Percentiles rank a stretch among this genome's conserved stretches.
Evolutionary conservation across 2,797 vertebrate genomes (phyloP).

Genomic region (Muraenolepis orangiensis): DNA sequence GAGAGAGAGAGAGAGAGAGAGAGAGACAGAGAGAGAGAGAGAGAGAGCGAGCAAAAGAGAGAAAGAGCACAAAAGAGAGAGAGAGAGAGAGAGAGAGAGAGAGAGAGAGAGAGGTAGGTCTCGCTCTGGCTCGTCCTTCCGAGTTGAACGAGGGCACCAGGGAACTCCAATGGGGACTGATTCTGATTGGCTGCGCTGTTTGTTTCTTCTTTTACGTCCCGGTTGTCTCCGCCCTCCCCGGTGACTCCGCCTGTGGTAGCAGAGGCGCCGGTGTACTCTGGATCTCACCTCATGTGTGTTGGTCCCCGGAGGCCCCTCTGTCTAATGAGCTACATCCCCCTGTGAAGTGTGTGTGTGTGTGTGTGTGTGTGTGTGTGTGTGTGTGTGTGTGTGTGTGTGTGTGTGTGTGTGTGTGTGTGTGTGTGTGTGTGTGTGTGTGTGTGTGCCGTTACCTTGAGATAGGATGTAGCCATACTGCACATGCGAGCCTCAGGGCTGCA

Average conservation of each 20-base stretch:
- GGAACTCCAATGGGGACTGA: not conserved
- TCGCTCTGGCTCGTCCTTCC: slow-evolving; percentile 27
- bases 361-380: slow-evolving; percentile 32
- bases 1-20: too few relatives aligned
- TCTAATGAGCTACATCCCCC: slow-evolving; percentile 62
- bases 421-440: slow-evolving; percentile 35
- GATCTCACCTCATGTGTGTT: slow-evolving; percentile 40
- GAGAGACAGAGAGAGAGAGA: not conserved
- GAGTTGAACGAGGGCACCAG: slow-evolving; percentile 23
- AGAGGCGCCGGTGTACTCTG: slow-evolving; percentile 45
- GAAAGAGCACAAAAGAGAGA: slow-evolving; percentile 35
- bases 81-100: not conserved
- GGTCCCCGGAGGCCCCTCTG: slow-evolving; percentile 45
- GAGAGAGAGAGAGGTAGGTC: not conserved
- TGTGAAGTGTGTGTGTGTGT: slow-evolving; percentile 41
- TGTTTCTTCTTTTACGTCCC: slow-evolving; percentile 45
- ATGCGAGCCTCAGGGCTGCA: slow-evolving; percentile 29
- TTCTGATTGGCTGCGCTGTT: slow-evolving; percentile 55
- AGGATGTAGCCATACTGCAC: slow-evolving; percentile 16
- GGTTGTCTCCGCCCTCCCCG: slow-evolving; percentile 44
- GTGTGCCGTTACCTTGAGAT: slow-evolving; percentile 54
- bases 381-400: slow-evolving; percentile 35
- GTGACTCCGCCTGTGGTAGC: slow-evolving; percentile 41
- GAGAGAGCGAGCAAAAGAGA: slow-evolving; percentile 7
- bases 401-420: slow-evolving; percentile 32